phyloP scores from a whole-genome alignment of 1,140 invertebrate genomes.

The Gryllus bimaculatus region DNA sequence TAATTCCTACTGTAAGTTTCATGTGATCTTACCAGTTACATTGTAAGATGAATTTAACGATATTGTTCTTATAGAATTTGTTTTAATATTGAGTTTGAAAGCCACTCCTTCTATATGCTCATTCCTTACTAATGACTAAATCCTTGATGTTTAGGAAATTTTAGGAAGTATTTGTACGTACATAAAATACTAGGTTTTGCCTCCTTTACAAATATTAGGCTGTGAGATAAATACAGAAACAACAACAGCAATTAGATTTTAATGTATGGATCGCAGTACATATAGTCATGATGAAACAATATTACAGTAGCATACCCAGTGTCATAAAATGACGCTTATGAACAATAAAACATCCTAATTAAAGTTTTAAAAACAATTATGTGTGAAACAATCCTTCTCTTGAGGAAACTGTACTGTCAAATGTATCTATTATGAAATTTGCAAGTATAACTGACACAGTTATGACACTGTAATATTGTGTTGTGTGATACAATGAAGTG shows the following conservation, averaged over 20 bases:
- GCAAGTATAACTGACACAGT: too few species aligned
- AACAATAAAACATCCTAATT: too few species aligned
- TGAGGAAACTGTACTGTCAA: too few species aligned
- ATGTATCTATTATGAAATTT: too few species aligned
- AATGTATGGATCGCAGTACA: not conserved
- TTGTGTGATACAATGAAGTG: too few species aligned
- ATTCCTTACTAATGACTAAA: not conserved
- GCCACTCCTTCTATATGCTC: not conserved
- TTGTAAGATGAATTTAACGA: not conserved
- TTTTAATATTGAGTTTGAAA: not conserved
- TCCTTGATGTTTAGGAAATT: not conserved
- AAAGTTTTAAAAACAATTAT: too few species aligned
- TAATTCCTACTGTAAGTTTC: not conserved
- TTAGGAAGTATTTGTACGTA: constrained; percentile 1
- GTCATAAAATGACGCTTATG: too few species aligned
- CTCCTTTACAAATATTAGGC: constrained; percentile 17
- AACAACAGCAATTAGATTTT: constrained; percentile 17
- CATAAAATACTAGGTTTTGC: constrained; percentile 8
- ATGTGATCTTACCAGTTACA: not conserved
- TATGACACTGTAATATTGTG: too few species aligned
- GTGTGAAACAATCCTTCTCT: too few species aligned
- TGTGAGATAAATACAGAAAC: constrained; percentile 16
- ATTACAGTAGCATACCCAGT: too few species aligned
- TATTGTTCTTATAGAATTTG: not conserved
- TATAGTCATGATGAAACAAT: too few species aligned